phyloP scores from a whole-genome alignment of 2,113 vertebrate species.

The Todiramphus saurophagus region DNA sequence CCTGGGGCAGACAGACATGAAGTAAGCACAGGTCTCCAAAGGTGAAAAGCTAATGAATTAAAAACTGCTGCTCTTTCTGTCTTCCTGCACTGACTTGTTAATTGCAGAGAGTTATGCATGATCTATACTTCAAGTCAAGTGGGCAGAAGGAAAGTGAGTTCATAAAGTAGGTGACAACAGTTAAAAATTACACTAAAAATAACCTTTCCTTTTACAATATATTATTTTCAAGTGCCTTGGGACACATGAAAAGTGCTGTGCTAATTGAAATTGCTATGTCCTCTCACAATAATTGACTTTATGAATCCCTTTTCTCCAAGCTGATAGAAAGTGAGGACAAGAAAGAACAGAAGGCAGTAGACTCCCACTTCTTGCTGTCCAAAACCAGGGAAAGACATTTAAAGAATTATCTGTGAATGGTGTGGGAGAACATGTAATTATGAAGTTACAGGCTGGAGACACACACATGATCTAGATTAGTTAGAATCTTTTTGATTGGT shows the following conservation, averaged over 20 bases:
- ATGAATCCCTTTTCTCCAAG: background rate
- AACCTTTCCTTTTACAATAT: background rate
- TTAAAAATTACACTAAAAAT: slow-evolving; percentile 34
- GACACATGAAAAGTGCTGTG: background rate
- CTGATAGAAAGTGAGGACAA: background rate
- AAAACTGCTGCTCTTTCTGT: slow-evolving; percentile 1
- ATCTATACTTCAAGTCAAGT: slow-evolving; percentile 5
- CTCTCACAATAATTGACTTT: background rate
- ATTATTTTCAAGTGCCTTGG: slow-evolving; percentile 22
- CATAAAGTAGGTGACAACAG: background rate
- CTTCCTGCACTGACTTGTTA: slow-evolving; percentile 18
- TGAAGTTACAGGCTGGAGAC: background rate
- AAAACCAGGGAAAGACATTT: background rate
- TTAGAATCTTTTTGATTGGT: background rate
- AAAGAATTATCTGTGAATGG: background rate
- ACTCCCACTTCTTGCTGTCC: background rate
- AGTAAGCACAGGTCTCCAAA: slow-evolving; percentile 6
- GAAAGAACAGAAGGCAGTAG: background rate
- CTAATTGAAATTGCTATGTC: slow-evolving; percentile 34
- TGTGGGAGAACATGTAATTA: background rate
- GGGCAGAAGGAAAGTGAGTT: background rate
- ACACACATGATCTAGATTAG: background rate
- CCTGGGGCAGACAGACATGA: slow-evolving; percentile 3
- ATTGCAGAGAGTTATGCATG: slow-evolving; percentile 20
- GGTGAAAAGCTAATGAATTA: slow-evolving; percentile 37